Percentiles rank a stretch among this genome's conserved stretches.
phyloP scores from a whole-genome alignment of 2,797 vertebrate species.

The Gobionotothen gibberifrons region DNA sequence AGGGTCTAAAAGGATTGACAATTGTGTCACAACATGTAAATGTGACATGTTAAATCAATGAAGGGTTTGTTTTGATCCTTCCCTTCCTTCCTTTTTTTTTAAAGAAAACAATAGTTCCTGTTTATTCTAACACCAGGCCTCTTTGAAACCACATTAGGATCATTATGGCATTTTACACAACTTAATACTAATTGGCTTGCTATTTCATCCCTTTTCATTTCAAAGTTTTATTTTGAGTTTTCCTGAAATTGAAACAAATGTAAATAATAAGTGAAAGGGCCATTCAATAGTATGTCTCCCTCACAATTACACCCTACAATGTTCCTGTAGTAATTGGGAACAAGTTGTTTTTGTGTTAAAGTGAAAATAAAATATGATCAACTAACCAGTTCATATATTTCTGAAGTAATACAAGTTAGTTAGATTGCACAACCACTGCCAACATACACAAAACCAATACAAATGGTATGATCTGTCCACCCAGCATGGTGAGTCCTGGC shows the following conservation, averaged over 20 bases:
- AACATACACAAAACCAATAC: too few species aligned
- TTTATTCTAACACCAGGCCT: not conserved
- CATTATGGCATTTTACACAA: too few species aligned
- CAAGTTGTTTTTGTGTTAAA: not conserved
- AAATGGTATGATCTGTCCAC: too few species aligned
- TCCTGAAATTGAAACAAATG: not conserved
- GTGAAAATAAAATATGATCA: not conserved
- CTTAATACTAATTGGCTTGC: not conserved
- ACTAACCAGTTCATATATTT: not conserved
- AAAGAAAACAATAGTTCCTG: too few species aligned
- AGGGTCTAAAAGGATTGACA: constrained; percentile 35
- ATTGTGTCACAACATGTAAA: constrained; percentile 63
- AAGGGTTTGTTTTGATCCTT: constrained; percentile 53
- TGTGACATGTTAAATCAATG: constrained; percentile 38
- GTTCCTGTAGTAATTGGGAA: not conserved
- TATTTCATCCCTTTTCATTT: not conserved
- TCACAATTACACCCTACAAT: not conserved
- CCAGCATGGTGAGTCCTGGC: too few species aligned
- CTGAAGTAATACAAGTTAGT: not conserved
- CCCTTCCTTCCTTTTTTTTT: not conserved
- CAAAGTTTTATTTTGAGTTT: not conserved
- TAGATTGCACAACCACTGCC: not conserved
- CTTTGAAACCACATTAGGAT: not conserved
- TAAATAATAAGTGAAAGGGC: not conserved
- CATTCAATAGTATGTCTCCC: not conserved